Evolutionary conservation across 2,113 vertebrate species (phyloP).

Genomic region (Scomber colias): DNA sequence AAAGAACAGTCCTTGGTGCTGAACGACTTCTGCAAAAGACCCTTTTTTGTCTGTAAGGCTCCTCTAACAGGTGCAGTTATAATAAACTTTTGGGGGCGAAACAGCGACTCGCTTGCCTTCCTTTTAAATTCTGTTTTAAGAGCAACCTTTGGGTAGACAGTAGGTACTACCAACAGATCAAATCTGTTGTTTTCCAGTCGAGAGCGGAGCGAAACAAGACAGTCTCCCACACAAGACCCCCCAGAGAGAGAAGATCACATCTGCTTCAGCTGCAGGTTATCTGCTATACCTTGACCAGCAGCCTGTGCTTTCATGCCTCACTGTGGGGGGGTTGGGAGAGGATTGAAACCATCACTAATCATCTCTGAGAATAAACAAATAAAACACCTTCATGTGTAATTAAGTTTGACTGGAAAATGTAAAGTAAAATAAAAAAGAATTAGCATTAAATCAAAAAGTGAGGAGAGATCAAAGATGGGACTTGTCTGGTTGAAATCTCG

Average conservation of each 20-base stretch:
- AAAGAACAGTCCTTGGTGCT: constrained; percentile 9
- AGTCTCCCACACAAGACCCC: constrained; percentile 47
- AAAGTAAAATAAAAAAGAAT: too few relatives aligned
- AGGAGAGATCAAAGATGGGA: too few relatives aligned
- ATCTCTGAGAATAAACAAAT: neutral
- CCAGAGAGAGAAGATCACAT: constrained; percentile 4
- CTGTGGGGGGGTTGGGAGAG: neutral
- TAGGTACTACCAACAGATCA: constrained; percentile 16
- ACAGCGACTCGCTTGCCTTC: neutral
- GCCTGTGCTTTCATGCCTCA: neutral
- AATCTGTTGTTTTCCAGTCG: constrained; percentile 29
- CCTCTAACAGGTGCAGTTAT: constrained; percentile 14
- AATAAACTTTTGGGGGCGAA: neutral
- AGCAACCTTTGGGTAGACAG: constrained; percentile 30
- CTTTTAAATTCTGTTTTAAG: constrained; percentile 45
- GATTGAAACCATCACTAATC: neutral
- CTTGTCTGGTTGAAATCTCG: too few relatives aligned
- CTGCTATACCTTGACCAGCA: constrained; percentile 20
- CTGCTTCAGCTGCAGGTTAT: constrained; percentile 24
- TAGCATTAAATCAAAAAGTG: too few relatives aligned
- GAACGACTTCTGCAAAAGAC: neutral
- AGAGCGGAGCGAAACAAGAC: constrained; percentile 12
- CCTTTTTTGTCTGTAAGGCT: constrained; percentile 18
- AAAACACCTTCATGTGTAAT: neutral
- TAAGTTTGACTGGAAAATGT: too few relatives aligned